These are phyloP conservation scores for Tipula helvola DNA, from an alignment of 2,888 invertebrate genomes.

Conservation along the genomic window DNA sequence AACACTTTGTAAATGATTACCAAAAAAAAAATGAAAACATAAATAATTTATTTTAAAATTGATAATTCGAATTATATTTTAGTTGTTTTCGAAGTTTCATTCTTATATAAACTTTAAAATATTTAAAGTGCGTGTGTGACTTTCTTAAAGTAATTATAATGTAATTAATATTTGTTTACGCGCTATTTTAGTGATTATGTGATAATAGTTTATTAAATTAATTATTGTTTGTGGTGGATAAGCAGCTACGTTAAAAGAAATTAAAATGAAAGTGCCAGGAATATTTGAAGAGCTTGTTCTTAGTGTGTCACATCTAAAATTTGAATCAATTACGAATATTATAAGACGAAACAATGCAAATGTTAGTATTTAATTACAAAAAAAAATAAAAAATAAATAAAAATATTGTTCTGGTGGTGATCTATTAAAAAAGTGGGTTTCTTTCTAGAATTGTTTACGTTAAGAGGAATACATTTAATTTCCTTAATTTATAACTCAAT, in stretches of 20 bases:
- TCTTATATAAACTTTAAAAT: background rate
- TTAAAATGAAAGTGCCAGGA: slow-evolving; percentile 23
- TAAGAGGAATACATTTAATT: too few relatives aligned
- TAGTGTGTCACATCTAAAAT: slow-evolving; percentile 32
- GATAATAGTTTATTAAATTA: slow-evolving; percentile 5
- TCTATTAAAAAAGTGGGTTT: background rate
- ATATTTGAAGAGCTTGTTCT: slow-evolving; percentile 35
- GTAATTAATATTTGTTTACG: background rate
- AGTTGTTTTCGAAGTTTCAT: background rate
- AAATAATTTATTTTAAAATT: background rate
- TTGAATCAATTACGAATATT: slow-evolving; percentile 23
- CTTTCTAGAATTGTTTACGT: too few relatives aligned
- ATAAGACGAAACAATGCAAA: slow-evolving; percentile 26
- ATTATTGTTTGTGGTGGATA: too few relatives aligned
- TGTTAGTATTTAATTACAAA: slow-evolving; percentile 24
- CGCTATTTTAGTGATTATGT: background rate
- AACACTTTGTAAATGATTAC: background rate
- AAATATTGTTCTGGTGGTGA: background rate
- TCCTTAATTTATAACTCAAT: background rate
- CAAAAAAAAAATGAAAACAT: background rate
- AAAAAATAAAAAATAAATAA: too few relatives aligned
- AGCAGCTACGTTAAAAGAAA: background rate
- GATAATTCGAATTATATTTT: background rate
- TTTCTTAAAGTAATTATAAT: background rate
- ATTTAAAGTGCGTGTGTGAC: background rate